Conservation (phyloP, 2,113 vertebrate species). For the Lampris megalopsis region DNA sequence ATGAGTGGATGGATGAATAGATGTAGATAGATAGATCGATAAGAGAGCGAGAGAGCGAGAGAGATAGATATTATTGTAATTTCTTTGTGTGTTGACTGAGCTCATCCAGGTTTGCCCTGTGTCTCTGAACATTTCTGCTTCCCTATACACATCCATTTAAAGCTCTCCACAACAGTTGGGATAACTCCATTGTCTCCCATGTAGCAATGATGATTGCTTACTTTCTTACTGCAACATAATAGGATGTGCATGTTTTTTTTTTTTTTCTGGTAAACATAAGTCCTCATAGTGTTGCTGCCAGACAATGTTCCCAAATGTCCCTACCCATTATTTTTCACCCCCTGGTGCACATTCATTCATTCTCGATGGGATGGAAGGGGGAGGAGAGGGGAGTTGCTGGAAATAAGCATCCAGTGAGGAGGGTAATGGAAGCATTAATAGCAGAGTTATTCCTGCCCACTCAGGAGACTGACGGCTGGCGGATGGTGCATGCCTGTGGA, state of each 20-base stretch:
- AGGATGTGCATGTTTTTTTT: constrained; percentile 58
- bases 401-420: constrained; percentile 51
- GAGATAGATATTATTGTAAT: not conserved
- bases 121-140: constrained; percentile 10
- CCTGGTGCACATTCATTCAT: constrained; percentile 61
- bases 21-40: too few relatives aligned
- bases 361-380: constrained; percentile 45
- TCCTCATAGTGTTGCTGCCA: constrained; percentile 45
- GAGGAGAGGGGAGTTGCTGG: constrained; percentile 43
- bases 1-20: too few relatives aligned
- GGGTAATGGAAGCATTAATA: constrained; percentile 51
- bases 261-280: constrained; percentile 55
- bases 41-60: constrained; percentile 8
- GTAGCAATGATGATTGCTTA: constrained; percentile 51
- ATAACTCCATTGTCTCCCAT: constrained; percentile 51
- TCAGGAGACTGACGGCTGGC: constrained; percentile 35
- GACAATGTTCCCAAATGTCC: constrained; percentile 63
- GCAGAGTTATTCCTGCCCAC: constrained; percentile 53
- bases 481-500: constrained; percentile 37
- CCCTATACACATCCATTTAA: constrained; percentile 46
- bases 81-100: constrained; percentile 19
- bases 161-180: constrained; percentile 50
- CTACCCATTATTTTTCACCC: constrained; percentile 61
- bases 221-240: constrained; percentile 55
- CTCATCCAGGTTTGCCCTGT: constrained; percentile 36